Evolutionary conservation across 2,888 invertebrate genomes (phyloP).

Genomic region (Scotopteryx bipunctaria): DNA sequence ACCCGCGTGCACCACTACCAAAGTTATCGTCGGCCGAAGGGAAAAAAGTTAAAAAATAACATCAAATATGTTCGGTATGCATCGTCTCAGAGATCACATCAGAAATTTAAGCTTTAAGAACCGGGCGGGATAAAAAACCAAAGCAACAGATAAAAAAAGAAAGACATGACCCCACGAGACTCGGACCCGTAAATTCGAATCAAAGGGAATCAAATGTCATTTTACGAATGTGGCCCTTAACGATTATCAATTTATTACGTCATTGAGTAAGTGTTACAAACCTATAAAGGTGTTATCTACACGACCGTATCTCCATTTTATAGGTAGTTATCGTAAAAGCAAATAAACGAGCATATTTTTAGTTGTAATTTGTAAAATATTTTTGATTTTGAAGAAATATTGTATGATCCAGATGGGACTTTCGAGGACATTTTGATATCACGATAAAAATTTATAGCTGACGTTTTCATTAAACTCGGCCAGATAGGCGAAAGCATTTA

Average conservation of each 20-base stretch:
- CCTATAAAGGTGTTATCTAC: constrained; percentile 47
- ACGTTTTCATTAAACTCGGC: constrained; percentile 19
- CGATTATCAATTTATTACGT: constrained; percentile 58
- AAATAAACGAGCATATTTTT: constrained; percentile 29
- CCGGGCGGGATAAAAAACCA: constrained; percentile 62
- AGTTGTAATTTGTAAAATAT: constrained; percentile 19
- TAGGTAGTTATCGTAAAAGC: constrained; percentile 35
- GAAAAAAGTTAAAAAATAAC: constrained; percentile 67
- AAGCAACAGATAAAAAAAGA: constrained; percentile 50
- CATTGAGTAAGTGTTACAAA: constrained; percentile 45
- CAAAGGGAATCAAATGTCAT: constrained; percentile 79
- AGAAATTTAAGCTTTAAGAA: constrained; percentile 77
- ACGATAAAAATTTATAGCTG: constrained; percentile 19
- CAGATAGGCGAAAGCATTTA: constrained; percentile 14
- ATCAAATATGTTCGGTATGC: constrained; percentile 82
- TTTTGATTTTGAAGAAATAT: constrained; percentile 25
- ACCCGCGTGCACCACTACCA: constrained; percentile 58
- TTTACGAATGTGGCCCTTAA: constrained; percentile 61
- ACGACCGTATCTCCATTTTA: constrained; percentile 31
- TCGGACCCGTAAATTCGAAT: constrained; percentile 79
- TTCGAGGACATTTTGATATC: constrained; percentile 16
- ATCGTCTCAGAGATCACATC: constrained; percentile 77
- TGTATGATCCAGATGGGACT: constrained; percentile 17
- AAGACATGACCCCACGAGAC: constrained; percentile 58
- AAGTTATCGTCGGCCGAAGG: constrained; percentile 60